These are phyloP conservation scores for Petromus typicus DNA, from an alignment of 2,113 vertebrate genomes.

Conservation along the genomic window DNA sequence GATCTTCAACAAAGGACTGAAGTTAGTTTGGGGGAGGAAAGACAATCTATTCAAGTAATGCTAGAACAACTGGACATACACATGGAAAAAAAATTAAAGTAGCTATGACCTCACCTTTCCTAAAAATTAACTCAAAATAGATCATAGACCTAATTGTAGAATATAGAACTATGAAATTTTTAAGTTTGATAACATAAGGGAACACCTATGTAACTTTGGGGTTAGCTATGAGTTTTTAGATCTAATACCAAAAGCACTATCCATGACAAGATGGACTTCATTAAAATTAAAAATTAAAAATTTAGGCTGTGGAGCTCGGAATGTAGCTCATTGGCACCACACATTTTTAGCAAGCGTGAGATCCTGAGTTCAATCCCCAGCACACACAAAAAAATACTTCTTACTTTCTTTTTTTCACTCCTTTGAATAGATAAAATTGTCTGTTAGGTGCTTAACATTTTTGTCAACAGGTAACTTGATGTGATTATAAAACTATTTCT, in stretches of 20 bases:
- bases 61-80: neutral
- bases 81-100: neutral
- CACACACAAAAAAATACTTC: too few species aligned
- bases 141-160: neutral
- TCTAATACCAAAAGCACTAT: neutral
- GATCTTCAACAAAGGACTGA: neutral
- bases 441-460: neutral
- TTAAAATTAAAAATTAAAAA: constrained; percentile 22
- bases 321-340: too few species aligned
- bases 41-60: neutral
- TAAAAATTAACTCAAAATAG: too few species aligned
- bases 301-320: neutral
- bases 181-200: neutral
- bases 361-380: too few species aligned
- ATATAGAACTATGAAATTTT: neutral
- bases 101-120: neutral
- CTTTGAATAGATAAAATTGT: too few species aligned
- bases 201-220: neutral
- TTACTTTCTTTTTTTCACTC: too few species aligned
- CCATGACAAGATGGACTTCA: neutral
- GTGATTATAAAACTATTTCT: neutral
- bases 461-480: neutral
- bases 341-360: too few species aligned
- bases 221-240: neutral
- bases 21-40: neutral